Base-by-base conservation (phyloP, 2,888 invertebrate genomes). In the Phortica okadai region DNA sequence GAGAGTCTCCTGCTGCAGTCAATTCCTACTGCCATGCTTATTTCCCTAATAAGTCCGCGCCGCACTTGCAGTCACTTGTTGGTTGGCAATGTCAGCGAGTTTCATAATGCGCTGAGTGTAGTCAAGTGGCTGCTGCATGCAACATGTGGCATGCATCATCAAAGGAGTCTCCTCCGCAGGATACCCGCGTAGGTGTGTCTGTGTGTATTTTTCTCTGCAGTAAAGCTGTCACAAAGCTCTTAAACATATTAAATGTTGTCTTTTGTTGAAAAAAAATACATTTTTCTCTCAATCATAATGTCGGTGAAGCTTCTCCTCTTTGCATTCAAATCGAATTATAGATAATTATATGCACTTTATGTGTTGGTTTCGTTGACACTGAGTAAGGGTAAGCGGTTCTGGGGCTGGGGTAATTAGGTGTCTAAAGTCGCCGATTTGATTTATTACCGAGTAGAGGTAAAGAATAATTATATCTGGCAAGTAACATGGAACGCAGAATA, bases 181-280 rank as follows among this genome's bases (percentile, higher is more conserved):
- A 16, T 70, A 54, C 67, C 33, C 70, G 76, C 62, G 78, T 78
- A 75, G 73, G 78, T 80, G 54, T 25, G 70, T 69, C 42, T 59
- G 75, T 25, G 44, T 59, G 75, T 25, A 33, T 78, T 78, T 62
- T 2, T 33, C 33, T 33, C 4, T 33, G 33, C 33, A 33, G 33
- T 76, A 80, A 82, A 86, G 86, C 84, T 85, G 80, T 84, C 25
- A 86, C 80, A 85, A 85, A 84, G 86, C 86, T 79, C 81, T 81
- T 85, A 88, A 85, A 87, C 87, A 78, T 79, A 85, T 85, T 85
- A 85, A 75, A 80, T 78, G 62, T 54, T 78, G 74, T 72, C 59
- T 76, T 33, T 62, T 70, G 11, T 64, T 72, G 73, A 21, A 77
- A 67, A 59, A 69, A 70, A 72, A 33, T 70, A 62, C 79, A 56